A percentile compares a stretch with the other conserved stretches of the same genome.
Evolutionary conservation across 2,888 invertebrate species (phyloP).

Genomic region (Ormyrus pomaceus): DNA sequence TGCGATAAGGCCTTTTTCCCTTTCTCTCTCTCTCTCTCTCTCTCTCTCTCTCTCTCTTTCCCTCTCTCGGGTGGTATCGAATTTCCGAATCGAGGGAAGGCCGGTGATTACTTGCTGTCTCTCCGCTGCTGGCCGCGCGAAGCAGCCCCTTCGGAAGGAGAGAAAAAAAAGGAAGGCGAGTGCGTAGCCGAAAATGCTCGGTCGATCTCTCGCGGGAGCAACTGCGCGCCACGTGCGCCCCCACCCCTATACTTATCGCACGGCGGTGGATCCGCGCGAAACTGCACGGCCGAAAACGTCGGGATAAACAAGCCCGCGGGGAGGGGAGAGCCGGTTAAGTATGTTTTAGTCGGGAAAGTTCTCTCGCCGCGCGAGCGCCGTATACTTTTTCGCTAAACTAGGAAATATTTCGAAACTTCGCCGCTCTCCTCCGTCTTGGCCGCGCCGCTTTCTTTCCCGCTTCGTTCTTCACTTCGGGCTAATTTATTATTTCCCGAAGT

Average conservation of each 20-base stretch:
- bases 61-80: slow-evolving; percentile 1
- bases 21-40: no score
- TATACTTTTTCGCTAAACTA: slow-evolving; percentile 31
- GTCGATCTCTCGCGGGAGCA: slow-evolving; percentile 30
- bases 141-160: not conserved
- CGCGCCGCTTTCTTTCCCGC: not conserved
- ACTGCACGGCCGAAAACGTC: not conserved
- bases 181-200: slow-evolving; percentile 19
- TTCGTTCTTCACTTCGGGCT: not conserved
- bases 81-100: slow-evolving; percentile 28
- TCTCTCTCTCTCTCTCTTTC: no score
- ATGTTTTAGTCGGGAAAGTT: slow-evolving; percentile 26
- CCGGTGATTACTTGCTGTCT: slow-evolving; percentile 31
- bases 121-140: not conserved
- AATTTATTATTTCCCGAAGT: slow-evolving; percentile 44
- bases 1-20: slow-evolving; percentile 17
- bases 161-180: slow-evolving; percentile 19
- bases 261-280: slow-evolving; percentile 9
- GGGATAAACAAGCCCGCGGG: slow-evolving; percentile 18
- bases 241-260: slow-evolving; percentile 20
- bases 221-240: slow-evolving; percentile 36
- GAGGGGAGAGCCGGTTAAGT: slow-evolving; percentile 12
- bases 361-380: not conserved
- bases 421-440: slow-evolving; percentile 3
- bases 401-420: slow-evolving; percentile 41